A percentile compares a stretch with the other conserved stretches of the same genome.
Conservation (phyloP, 2,113 vertebrate genomes). For the Elaphurus davidianus region DNA sequence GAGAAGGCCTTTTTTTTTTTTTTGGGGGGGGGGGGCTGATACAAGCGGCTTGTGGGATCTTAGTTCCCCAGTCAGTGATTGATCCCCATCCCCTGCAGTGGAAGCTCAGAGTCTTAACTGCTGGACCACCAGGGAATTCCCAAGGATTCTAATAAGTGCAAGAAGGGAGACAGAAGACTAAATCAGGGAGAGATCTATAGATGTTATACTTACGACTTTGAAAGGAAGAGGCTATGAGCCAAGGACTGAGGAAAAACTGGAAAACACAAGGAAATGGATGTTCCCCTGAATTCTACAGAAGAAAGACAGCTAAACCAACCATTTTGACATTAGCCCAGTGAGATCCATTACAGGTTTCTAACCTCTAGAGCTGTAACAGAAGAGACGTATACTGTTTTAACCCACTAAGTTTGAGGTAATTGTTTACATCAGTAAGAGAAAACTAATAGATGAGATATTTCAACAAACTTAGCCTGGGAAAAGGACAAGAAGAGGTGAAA, state of each 20-base stretch:
- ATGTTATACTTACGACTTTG: background rate
- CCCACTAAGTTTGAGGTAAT: background rate
- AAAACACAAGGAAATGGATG: background rate
- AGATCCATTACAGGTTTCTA: background rate
- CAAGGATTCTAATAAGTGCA: background rate
- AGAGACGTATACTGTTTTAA: background rate
- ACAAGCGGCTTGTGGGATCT: background rate
- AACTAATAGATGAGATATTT: background rate
- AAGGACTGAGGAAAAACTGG: background rate
- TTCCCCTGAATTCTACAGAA: background rate
- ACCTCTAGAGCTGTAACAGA: background rate
- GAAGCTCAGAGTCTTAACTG: background rate
- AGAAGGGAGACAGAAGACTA: background rate
- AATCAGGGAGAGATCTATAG: background rate
- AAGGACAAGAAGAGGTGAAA: background rate
- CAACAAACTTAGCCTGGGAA: background rate
- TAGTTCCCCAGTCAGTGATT: background rate
- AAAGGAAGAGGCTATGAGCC: background rate
- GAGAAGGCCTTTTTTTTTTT: background rate
- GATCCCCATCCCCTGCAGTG: background rate
- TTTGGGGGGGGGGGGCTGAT: no score
- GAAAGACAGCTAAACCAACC: background rate
- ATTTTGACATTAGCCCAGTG: background rate
- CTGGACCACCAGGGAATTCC: background rate
- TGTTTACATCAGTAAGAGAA: background rate